phyloP scores from a whole-genome alignment of 2,113 vertebrate genomes.

The Elaphurus davidianus region DNA sequence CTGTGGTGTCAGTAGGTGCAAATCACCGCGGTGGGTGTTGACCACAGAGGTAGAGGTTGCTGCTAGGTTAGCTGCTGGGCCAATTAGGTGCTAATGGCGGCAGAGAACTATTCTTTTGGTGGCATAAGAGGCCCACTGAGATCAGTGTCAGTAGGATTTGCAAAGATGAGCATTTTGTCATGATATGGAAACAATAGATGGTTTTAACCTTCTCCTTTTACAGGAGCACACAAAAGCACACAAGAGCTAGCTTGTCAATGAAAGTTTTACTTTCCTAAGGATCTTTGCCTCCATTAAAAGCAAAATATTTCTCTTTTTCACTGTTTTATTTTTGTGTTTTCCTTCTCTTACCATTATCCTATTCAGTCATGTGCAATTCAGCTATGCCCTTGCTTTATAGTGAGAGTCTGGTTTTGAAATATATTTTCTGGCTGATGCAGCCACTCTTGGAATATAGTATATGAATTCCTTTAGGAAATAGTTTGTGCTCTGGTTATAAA shows the following conservation, averaged over 20 bases:
- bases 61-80: conserved; percentile 31
- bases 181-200: background rate
- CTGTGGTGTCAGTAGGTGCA: conserved; percentile 25
- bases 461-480: background rate
- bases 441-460: background rate
- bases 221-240: background rate
- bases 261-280: background rate
- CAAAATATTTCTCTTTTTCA: background rate
- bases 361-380: background rate
- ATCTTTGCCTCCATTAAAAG: background rate
- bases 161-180: background rate
- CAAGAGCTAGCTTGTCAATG: background rate
- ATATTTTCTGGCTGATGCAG: background rate
- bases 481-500: background rate
- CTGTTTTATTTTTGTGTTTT: background rate
- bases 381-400: background rate
- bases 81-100: conserved; percentile 25
- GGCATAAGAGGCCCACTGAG: background rate
- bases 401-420: background rate
- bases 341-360: background rate
- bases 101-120: background rate
- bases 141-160: background rate
- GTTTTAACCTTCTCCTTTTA: background rate
- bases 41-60: background rate
- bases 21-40: background rate